phyloP scores from a whole-genome alignment of 2,888 invertebrate genomes.

The Chydorus sphaericus region DNA sequence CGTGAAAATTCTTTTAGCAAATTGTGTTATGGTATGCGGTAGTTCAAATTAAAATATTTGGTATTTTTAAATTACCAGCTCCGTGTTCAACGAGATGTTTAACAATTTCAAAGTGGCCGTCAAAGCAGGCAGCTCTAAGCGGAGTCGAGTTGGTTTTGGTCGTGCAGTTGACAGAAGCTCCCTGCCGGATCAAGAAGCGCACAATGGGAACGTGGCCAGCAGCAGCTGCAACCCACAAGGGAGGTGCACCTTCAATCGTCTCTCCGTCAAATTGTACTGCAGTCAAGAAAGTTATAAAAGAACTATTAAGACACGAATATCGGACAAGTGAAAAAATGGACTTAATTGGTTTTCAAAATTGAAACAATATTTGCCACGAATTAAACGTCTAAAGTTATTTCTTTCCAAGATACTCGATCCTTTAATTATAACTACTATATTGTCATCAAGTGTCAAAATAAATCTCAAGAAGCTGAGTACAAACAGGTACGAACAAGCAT shows the following conservation, averaged over 20 bases:
- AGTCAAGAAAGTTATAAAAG: conserved; percentile 70
- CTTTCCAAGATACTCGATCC: too few relatives aligned
- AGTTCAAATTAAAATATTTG: background rate
- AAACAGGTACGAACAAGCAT: too few relatives aligned
- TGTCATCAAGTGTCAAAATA: too few relatives aligned
- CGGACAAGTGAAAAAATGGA: too few relatives aligned
- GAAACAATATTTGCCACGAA: background rate
- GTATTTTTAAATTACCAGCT: conserved; percentile 49
- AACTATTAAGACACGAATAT: background rate
- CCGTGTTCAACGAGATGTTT: conserved; percentile 78
- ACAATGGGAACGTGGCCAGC: conserved; percentile 84
- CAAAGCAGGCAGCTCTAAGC: conserved; percentile 87
- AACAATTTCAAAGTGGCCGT: conserved; percentile 88
- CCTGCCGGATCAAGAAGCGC: conserved; percentile 62
- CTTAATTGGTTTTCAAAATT: background rate
- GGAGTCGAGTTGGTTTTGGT: conserved; percentile 91
- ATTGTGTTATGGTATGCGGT: too few relatives aligned
- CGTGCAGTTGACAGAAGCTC: conserved; percentile 85
- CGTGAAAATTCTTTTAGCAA: too few relatives aligned
- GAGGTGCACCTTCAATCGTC: conserved; percentile 90
- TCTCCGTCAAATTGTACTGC: conserved; percentile 98
- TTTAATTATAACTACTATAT: too few relatives aligned
- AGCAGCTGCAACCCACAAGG: conserved; percentile 94
- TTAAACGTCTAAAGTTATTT: background rate
- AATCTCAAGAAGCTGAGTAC: too few relatives aligned